Conservation (phyloP, 2,113 vertebrate species). For the Mellivora capensis region DNA sequence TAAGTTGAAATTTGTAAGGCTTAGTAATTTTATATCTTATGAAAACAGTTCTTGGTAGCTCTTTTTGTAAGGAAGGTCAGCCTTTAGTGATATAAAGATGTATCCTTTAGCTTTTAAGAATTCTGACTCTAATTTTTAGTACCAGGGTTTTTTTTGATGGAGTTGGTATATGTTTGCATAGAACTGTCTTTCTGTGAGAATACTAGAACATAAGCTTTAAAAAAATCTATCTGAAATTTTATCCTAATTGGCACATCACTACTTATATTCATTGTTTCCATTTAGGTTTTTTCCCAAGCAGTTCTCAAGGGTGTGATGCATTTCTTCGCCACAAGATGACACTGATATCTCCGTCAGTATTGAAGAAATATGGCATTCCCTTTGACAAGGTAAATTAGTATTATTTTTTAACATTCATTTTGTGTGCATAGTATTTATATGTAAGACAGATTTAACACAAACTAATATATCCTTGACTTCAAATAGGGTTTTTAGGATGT, state of each 20-base stretch:
- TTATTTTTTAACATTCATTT: constrained; percentile 27
- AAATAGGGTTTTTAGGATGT: not conserved
- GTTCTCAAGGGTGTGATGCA: constrained; percentile 94
- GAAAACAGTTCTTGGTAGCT: not conserved
- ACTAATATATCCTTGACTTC: not conserved
- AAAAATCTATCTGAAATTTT: not conserved
- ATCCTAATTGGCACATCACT: not conserved
- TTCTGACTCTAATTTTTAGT: not conserved
- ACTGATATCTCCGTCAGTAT: constrained; percentile 94
- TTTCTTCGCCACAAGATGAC: constrained; percentile 99
- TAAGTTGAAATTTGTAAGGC: not conserved
- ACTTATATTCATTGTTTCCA: constrained; percentile 57
- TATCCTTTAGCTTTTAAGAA: constrained; percentile 17
- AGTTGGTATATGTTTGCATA: not conserved
- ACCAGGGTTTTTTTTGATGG: not conserved
- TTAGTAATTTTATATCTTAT: constrained; percentile 12
- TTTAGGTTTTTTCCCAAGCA: constrained; percentile 96
- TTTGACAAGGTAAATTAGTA: constrained; percentile 92
- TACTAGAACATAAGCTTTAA: not conserved
- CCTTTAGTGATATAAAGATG: not conserved
- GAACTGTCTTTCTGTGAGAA: not conserved
- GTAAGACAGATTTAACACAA: not conserved
- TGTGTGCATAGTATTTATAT: not conserved
- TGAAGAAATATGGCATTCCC: constrained; percentile 98
- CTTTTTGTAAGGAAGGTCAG: not conserved